Conservation (phyloP, 1,140 invertebrate genomes). For the Chrysoperla carnea region DNA sequence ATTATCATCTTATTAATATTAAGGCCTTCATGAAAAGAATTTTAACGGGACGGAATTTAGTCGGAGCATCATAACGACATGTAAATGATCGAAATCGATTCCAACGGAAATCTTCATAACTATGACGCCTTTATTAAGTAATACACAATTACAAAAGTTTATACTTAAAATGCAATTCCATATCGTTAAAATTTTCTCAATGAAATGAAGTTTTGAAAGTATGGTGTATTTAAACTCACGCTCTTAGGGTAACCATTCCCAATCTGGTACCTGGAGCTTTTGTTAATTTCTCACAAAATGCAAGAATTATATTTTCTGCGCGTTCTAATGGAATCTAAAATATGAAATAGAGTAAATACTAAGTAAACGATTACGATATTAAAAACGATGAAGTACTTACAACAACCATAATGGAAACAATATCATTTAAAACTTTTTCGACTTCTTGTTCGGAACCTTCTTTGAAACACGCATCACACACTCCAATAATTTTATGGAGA, state of each 20-base stretch:
- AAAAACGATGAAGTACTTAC: constrained; percentile 29
- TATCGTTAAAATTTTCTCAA: too few relatives aligned
- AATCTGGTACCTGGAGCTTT: constrained; percentile 75
- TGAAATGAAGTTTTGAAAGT: too few relatives aligned
- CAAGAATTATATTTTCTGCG: constrained; percentile 76
- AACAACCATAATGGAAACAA: constrained; percentile 84
- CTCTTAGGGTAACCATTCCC: constrained; percentile 63
- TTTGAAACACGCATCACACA: constrained; percentile 82
- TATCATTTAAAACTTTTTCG: constrained; percentile 70
- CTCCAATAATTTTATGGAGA: constrained; percentile 85
- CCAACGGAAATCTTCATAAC: too few relatives aligned
- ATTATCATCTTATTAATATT: too few relatives aligned
- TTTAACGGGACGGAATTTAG: too few relatives aligned
- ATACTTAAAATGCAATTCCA: too few relatives aligned
- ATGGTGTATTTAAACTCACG: constrained; percentile 50
- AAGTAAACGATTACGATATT: neutral
- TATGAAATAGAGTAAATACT: neutral
- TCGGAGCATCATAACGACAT: too few relatives aligned
- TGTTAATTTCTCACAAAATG: constrained; percentile 86
- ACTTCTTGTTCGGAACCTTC: constrained; percentile 64
- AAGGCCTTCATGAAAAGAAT: too few relatives aligned
- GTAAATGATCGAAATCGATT: too few relatives aligned
- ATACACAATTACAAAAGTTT: too few relatives aligned
- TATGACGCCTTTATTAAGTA: too few relatives aligned
- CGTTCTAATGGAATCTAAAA: constrained; percentile 61